Evolutionary conservation across 1,140 invertebrate species (phyloP).

Genomic region (Listronotus bonariensis): DNA sequence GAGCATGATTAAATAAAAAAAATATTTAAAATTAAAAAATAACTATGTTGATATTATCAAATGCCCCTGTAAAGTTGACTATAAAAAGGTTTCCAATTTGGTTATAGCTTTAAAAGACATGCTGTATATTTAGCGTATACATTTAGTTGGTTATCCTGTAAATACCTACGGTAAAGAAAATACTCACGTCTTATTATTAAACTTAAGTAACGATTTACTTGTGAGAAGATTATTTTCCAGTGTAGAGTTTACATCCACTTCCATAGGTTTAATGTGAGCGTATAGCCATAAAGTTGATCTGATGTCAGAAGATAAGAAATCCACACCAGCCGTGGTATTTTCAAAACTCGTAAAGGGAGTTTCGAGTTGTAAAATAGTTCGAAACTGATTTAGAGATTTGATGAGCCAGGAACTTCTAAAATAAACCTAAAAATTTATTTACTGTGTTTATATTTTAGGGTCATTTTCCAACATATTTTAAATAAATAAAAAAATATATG

Average conservation of each 20-base stretch:
- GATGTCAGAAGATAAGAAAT: constrained; percentile 37
- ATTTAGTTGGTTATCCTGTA: no score
- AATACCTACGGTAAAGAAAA: neutral
- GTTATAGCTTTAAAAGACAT: no score
- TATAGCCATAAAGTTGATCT: constrained; percentile 37
- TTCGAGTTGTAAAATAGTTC: constrained; percentile 57
- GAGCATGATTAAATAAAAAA: no score
- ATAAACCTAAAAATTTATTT: constrained; percentile 37
- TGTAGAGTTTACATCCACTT: constrained; percentile 43
- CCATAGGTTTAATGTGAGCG: constrained; percentile 45
- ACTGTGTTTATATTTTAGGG: constrained; percentile 1
- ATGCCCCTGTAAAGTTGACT: no score
- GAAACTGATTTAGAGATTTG: constrained; percentile 57
- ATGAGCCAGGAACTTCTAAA: constrained; percentile 59
- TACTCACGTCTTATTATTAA: constrained; percentile 44
- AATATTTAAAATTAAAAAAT: no score
- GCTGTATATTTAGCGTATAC: no score
- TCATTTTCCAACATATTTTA: no score
- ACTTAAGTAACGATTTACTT: constrained; percentile 38
- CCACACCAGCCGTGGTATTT: constrained; percentile 55
- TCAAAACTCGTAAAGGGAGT: constrained; percentile 60
- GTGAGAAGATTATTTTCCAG: constrained; percentile 43
- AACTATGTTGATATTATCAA: no score
- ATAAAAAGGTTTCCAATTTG: no score
- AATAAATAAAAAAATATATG: no score